Percentiles rank a stretch among this genome's conserved stretches.
Conservation (phyloP, 2,113 vertebrate species). For the Xiphophorus maculatus region DNA sequence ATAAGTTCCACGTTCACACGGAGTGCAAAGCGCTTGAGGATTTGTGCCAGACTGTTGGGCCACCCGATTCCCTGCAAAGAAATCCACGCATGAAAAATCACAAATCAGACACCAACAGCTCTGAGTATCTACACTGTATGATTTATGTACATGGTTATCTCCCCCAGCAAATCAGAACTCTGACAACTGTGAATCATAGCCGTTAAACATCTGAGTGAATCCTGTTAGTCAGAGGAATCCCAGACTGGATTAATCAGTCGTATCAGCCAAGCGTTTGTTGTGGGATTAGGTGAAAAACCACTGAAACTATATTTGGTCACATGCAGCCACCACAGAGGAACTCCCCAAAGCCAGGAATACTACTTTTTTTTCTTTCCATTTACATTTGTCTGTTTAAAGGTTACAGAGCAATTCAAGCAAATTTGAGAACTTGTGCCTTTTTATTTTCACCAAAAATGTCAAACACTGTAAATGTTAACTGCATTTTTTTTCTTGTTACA, state of each 20-base stretch:
- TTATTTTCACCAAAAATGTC: not conserved
- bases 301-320: conserved; percentile 61
- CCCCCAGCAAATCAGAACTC: not conserved
- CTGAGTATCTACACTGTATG: not conserved
- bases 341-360: conserved; percentile 22
- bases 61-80: conserved; percentile 65
- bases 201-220: not conserved
- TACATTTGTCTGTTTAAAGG: not conserved
- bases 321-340: conserved; percentile 32
- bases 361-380: not conserved
- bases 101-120: not conserved
- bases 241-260: not conserved
- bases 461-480: not conserved
- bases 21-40: conserved; percentile 52
- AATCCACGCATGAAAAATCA: conserved; percentile 5
- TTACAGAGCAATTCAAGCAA: not conserved
- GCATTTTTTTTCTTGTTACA: not conserved
- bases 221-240: not conserved
- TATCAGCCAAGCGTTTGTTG: conserved; percentile 28
- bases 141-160: not conserved
- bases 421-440: not conserved
- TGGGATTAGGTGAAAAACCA: conserved; percentile 69
- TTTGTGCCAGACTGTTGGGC: not conserved
- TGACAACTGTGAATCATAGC: not conserved
- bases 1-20: conserved; percentile 50